Percentiles rank a stretch among this genome's conserved stretches.
phyloP scores from a whole-genome alignment of 2,113 vertebrate species.

The Seriola aureovittata region DNA sequence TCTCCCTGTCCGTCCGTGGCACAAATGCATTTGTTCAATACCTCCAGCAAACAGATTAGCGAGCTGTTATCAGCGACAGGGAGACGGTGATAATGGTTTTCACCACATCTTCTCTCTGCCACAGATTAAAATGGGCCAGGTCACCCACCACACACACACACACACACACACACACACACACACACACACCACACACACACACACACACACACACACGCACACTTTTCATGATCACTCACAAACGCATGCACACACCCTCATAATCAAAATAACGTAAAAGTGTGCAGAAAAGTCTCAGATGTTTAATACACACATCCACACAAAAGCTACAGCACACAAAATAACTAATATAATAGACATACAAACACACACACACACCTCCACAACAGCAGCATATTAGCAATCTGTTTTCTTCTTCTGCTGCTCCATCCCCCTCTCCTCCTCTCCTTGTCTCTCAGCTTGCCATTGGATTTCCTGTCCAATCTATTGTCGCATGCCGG shows the following conservation, averaged over 20 bases:
- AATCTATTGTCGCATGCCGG: conserved; percentile 89
- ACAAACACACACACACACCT: conserved; percentile 1
- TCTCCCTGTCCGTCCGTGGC: conserved; percentile 80
- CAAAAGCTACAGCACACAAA: background rate
- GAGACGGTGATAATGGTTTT: conserved; percentile 96
- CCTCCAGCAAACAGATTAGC: conserved; percentile 97
- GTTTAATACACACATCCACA: background rate
- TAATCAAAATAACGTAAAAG: conserved; percentile 4
- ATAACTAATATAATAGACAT: background rate
- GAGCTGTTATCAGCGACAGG: conserved; percentile 92
- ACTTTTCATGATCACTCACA: conserved; percentile 29
- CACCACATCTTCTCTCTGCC: conserved; percentile 93
- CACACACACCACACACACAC: conserved; percentile 53
- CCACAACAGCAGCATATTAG: conserved; percentile 80
- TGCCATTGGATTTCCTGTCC: conserved; percentile 92
- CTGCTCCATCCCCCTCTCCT: conserved; percentile 73
- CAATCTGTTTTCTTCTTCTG: conserved; percentile 82
- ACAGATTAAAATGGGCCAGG: conserved; percentile 93
- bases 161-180: conserved; percentile 60
- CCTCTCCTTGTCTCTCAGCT: conserved; percentile 83
- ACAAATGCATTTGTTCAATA: conserved; percentile 94
- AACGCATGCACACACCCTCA: conserved; percentile 6
- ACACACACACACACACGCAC: conserved; percentile 56
- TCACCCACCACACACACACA: conserved; percentile 69
- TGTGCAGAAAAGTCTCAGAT: background rate